A percentile compares a stretch with the other conserved stretches of the same genome.
Conservation (phyloP, 2,888 invertebrate genomes). For the Melanostoma scalare region DNA sequence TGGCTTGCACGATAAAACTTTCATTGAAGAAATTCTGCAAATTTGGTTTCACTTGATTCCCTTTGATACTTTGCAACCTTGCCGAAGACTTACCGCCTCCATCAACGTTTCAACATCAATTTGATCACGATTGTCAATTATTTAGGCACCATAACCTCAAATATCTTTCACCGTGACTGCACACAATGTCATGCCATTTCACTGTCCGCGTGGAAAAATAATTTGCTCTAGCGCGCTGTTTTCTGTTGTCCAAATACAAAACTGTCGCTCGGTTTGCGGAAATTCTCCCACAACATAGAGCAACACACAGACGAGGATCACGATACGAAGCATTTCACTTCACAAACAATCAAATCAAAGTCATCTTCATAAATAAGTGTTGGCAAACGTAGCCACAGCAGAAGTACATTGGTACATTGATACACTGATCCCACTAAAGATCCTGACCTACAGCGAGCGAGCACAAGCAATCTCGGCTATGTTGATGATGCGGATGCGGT, state of each 20-base stretch:
- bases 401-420: constrained; percentile 4
- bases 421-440: constrained; percentile 63
- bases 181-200: constrained; percentile 27
- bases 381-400: constrained; percentile 21
- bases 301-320: not conserved
- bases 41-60: constrained; percentile 53
- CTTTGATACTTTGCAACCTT: constrained; percentile 56
- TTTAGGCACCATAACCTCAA: constrained; percentile 60
- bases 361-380: constrained; percentile 70
- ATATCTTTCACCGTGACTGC: constrained; percentile 41
- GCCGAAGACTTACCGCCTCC: constrained; percentile 33
- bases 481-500: constrained; percentile 49
- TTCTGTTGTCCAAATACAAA: constrained; percentile 45
- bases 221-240: constrained; percentile 44
- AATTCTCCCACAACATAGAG: constrained; percentile 57
- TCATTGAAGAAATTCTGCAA: constrained; percentile 23
- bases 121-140: constrained; percentile 72
- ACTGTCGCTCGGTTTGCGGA: constrained; percentile 43
- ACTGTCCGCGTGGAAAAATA: constrained; percentile 48
- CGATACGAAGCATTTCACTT: constrained; percentile 29
- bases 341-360: constrained; percentile 53
- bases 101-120: constrained; percentile 54
- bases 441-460: constrained; percentile 57
- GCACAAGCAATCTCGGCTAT: constrained; percentile 3
- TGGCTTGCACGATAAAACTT: constrained; percentile 13